These are phyloP conservation scores for Caenorhabditis imperialis DNA, from an alignment of 2,888 invertebrate species.

Conservation along the genomic window DNA sequence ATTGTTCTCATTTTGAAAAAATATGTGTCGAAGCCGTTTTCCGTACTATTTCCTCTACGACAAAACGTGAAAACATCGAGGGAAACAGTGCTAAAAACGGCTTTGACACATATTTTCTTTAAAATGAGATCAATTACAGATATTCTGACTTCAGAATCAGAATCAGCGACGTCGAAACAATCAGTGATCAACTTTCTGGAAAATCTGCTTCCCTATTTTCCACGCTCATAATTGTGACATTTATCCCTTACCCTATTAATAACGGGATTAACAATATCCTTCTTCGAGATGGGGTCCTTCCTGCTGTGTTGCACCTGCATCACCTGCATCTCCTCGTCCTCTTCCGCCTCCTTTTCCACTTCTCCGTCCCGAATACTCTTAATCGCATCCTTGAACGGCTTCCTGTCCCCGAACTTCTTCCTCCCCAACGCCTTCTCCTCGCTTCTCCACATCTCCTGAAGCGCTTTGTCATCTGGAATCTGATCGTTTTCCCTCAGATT, in stretches of 20 bases:
- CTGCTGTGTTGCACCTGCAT: conserved; percentile 48
- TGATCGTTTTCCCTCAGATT: not conserved
- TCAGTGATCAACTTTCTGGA: no score
- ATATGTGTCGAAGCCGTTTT: no score
- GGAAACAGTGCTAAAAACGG: no score
- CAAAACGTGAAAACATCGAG: no score
- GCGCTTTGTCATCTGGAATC: conserved; percentile 1
- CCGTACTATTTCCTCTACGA: no score
- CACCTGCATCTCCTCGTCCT: conserved; percentile 36
- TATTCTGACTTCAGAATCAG: conserved; percentile 2
- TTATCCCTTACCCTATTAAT: conserved; percentile 44
- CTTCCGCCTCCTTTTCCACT: conserved; percentile 1
- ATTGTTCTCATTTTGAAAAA: no score
- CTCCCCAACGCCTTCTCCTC: not conserved
- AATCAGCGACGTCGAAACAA: no score
- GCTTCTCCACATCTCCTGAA: not conserved
- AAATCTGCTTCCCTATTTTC: no score
- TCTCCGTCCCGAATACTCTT: not conserved
- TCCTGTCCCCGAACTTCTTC: not conserved
- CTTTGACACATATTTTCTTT: no score
- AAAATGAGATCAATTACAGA: no score
- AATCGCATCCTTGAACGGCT: conserved; percentile 14
- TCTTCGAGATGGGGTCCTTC: conserved; percentile 65
- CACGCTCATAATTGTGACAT: no score
- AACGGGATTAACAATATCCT: conserved; percentile 61